Evolutionary conservation across 2,888 invertebrate species (phyloP).

Genomic region (Sepiola atlantica): DNA sequence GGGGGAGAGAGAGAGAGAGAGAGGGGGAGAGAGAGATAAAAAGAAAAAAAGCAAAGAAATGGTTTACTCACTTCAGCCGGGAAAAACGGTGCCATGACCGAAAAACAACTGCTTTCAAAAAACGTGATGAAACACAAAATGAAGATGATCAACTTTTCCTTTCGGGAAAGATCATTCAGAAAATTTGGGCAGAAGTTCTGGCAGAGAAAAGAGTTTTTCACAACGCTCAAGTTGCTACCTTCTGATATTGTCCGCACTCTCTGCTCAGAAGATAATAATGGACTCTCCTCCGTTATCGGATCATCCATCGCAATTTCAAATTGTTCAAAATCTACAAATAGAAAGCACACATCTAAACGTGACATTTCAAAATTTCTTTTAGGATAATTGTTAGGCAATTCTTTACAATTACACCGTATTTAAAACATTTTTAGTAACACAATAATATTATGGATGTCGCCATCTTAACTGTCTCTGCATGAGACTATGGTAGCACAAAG

Average conservation of each 20-base stretch:
- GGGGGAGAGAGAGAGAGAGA: neutral
- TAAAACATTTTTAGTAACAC: too few species aligned
- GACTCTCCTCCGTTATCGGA: neutral
- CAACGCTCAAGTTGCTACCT: neutral
- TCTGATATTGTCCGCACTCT: neutral
- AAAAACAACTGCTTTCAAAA: slow-evolving; percentile 24
- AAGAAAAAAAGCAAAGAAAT: too few species aligned
- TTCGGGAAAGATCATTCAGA: neutral
- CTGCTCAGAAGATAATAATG: neutral
- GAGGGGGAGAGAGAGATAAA: neutral
- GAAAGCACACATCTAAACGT: neutral
- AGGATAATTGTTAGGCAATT: too few species aligned
- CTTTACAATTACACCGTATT: too few species aligned
- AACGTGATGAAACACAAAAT: neutral
- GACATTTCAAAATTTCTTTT: neutral
- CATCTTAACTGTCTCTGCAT: too few species aligned
- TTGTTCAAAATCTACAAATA: neutral
- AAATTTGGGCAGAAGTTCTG: neutral
- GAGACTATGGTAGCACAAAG: too few species aligned
- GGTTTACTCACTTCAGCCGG: slow-evolving; percentile 14
- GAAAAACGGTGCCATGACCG: slow-evolving; percentile 42
- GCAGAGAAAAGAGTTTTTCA: neutral
- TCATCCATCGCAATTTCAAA: neutral
- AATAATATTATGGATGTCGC: too few species aligned
- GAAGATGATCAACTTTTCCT: neutral